A percentile compares a stretch with the other conserved stretches of the same genome.
Conservation (phyloP, 2,888 invertebrate genomes). For the Rhingia campestris region DNA sequence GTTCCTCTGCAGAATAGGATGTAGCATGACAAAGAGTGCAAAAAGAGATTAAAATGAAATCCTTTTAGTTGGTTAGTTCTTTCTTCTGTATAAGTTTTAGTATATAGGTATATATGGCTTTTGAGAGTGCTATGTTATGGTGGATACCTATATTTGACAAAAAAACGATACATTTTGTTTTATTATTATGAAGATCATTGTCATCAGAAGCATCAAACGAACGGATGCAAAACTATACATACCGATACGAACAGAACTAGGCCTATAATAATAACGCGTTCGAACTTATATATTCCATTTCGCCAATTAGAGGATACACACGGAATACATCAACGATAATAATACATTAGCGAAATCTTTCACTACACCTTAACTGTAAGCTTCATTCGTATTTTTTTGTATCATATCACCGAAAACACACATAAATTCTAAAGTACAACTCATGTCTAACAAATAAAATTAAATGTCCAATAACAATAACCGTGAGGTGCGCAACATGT, state of each 20-base stretch:
- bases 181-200: conserved; percentile 8
- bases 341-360: neutral
- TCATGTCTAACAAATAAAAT: conserved; percentile 36
- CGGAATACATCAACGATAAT: conserved; percentile 1
- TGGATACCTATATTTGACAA: neutral
- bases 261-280: too few relatives aligned
- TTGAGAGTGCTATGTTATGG: neutral
- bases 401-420: neutral
- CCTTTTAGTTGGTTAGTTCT: conserved; percentile 39
- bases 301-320: neutral
- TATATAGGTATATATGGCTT: neutral
- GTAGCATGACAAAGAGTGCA: conserved; percentile 18
- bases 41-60: conserved; percentile 46
- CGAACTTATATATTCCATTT: neutral
- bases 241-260: neutral
- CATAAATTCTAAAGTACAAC: neutral
- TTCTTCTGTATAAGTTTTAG: neutral
- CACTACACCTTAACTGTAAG: neutral
- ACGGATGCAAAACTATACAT: neutral
- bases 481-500: conserved; percentile 60
- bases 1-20: conserved; percentile 42
- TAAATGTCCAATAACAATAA: conserved; percentile 37
- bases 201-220: conserved; percentile 3
- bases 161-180: neutral
- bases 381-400: neutral